These are phyloP conservation scores for Druon quercuslanigerum DNA, from an alignment of 1,140 invertebrate genomes.

Conservation along the genomic window DNA sequence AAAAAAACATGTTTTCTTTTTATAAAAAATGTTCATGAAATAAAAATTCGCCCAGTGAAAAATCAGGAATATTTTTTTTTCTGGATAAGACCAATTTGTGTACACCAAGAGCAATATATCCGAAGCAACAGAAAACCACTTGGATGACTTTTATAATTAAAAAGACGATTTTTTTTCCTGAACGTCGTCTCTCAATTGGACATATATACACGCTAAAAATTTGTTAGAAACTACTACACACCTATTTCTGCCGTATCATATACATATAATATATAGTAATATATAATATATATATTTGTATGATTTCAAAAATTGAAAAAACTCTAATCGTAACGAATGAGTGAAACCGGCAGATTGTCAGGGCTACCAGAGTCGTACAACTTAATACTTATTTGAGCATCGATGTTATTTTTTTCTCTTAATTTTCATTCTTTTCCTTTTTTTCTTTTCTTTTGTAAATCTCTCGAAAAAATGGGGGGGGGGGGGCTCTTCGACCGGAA, in stretches of 20 bases:
- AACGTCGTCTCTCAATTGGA: conserved; percentile 63
- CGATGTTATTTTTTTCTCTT: conserved; percentile 24
- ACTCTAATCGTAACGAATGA: conserved; percentile 67
- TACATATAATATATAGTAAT: conserved; percentile 57
- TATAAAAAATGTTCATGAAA: too few species aligned
- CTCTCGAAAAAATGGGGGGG: conserved; percentile 26
- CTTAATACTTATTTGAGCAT: conserved; percentile 58
- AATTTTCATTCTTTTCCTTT: conserved; percentile 31
- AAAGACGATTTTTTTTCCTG: conserved; percentile 23
- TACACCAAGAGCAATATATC: conserved; percentile 51
- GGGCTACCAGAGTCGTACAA: conserved; percentile 35
- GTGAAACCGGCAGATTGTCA: conserved; percentile 39
- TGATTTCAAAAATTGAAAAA: conserved; percentile 68
- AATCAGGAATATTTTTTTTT: conserved; percentile 13
- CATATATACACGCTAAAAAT: conserved; percentile 73
- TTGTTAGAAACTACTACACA: conserved; percentile 73
- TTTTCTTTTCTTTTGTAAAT: conserved; percentile 34
- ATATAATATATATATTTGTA: conserved; percentile 59
- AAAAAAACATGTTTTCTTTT: too few species aligned
- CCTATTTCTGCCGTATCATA: conserved; percentile 62
- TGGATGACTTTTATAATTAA: neutral
- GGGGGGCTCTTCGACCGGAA: neutral
- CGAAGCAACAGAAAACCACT: neutral
- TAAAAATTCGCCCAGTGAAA: neutral
- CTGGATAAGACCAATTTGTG: conserved; percentile 21